Evolutionary conservation across 2,113 vertebrate genomes (phyloP).

Genomic region (Platycercus adscitus): DNA sequence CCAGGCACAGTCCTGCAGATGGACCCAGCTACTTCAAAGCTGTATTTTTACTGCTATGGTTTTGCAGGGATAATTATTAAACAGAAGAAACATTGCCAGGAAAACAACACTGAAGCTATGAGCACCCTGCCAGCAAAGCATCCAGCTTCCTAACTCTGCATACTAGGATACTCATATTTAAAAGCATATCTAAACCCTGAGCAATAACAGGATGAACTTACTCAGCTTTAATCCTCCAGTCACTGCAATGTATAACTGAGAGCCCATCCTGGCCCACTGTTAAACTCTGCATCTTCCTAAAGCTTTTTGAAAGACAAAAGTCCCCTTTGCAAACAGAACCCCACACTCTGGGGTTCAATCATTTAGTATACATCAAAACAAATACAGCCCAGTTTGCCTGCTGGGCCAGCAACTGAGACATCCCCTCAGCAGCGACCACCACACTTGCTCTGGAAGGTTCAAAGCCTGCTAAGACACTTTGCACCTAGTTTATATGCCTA

Average conservation of each 20-base stretch:
- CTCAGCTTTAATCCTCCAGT: neutral
- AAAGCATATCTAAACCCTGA: neutral
- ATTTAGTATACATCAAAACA: conserved; percentile 15
- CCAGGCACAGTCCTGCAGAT: neutral
- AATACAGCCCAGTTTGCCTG: neutral
- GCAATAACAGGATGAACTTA: neutral
- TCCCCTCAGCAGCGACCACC: neutral
- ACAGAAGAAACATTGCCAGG: neutral
- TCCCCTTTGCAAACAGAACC: neutral
- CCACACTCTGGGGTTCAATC: neutral
- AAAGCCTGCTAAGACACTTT: conserved; percentile 29
- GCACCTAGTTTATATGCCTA: neutral
- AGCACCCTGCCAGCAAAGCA: neutral
- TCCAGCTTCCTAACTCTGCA: neutral
- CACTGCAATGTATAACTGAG: neutral
- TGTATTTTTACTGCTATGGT: neutral
- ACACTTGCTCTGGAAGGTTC: neutral
- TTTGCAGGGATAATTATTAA: conserved; percentile 16
- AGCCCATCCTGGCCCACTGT: neutral
- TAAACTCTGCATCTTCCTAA: neutral
- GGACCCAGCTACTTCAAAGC: neutral
- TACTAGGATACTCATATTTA: neutral
- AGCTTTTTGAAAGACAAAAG: neutral
- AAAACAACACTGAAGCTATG: neutral
- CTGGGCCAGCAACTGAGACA: neutral